Base-by-base conservation (phyloP, 2,888 invertebrate species). In the Cinara cedri region DNA sequence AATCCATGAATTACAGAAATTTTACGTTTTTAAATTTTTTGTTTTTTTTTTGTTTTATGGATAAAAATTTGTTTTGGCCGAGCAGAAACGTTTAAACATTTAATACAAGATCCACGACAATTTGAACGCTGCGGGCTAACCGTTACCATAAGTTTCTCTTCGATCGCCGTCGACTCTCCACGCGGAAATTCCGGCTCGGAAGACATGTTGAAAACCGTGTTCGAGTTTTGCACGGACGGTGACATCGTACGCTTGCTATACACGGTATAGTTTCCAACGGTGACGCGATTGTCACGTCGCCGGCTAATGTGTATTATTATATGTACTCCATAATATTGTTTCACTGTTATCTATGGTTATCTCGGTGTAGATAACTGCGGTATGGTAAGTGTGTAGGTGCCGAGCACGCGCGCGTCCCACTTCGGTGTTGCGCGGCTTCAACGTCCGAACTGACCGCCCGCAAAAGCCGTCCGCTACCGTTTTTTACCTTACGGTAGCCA, bases 121-220 rank as follows among this genome's bases (percentile, higher is more conserved):
- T n/a, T n/a, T n/a, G n/a, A 60, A 9, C 16, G 16, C 10, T 60
- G 16, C 8, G 26, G 16, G 3, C 24, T 16, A 60, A 4, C 34
- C 34, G 16, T 75, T 68, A 78, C 76, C 76, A 78, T 78, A 34
- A 78, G 68, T 60, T 78, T 78, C 34, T 78, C 76, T 49, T 78
- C 76, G 68, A 78, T n/a, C 3, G 60, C 76, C 16, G 76, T 70
- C 34, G 76, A 78, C 49, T 78, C 76, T 11, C 68, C 66, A 3
- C 14, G 44, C 54, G 55, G 44, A 19, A 57, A 78, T 14, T 78
- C 76, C 34, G 68, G 76, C 8, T 46, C 44, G 68, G 76, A 46
- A 70, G 68, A 68, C 60, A 60, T 34, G 60, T 42, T 70, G 49
- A 46, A 55, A 44, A 49, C 14, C 57, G 49, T 21, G 68, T 68